phyloP scores from a whole-genome alignment of 2,797 vertebrate species.

The Knipowitschia caucasica region DNA sequence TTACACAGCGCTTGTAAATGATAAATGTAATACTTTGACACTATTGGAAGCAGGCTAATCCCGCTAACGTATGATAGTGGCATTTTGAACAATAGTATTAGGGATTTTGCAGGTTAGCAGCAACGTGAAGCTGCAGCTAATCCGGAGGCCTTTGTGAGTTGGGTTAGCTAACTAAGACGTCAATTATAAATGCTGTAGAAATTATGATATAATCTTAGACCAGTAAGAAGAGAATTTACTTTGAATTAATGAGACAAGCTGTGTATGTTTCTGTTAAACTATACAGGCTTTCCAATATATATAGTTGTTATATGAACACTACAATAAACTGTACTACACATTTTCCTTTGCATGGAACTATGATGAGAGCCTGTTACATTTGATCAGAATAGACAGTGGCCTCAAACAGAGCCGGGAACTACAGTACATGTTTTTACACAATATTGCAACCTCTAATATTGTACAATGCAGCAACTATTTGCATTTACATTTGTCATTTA shows the following conservation, averaged over 20 bases:
- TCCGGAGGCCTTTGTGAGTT: conserved; percentile 2
- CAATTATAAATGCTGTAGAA: not conserved
- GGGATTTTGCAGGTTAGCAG: conserved; percentile 1
- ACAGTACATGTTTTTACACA: conserved; percentile 11
- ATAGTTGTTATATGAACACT: not conserved
- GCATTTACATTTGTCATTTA: conserved; percentile 31
- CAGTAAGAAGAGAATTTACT: not conserved
- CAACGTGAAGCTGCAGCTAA: not conserved
- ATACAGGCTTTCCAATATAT: not conserved
- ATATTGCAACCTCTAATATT: conserved; percentile 10
- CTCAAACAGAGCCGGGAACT: conserved; percentile 6
- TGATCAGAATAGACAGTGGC: conserved; percentile 16
- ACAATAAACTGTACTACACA: not conserved
- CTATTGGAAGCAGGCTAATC: not conserved
- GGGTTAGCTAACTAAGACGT: not conserved
- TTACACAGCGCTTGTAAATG: not conserved
- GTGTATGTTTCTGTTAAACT: not conserved
- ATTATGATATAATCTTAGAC: not conserved
- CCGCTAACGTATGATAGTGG: conserved; percentile 1
- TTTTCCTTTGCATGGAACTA: not conserved
- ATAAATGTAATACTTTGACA: conserved; percentile 7
- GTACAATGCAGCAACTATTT: conserved; percentile 34
- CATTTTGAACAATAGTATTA: conserved; percentile 8
- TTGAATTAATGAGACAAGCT: not conserved
- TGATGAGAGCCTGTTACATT: conserved; percentile 8